Conservation (phyloP, 2,113 vertebrate genomes). For the Mormyrus lacerda region DNA sequence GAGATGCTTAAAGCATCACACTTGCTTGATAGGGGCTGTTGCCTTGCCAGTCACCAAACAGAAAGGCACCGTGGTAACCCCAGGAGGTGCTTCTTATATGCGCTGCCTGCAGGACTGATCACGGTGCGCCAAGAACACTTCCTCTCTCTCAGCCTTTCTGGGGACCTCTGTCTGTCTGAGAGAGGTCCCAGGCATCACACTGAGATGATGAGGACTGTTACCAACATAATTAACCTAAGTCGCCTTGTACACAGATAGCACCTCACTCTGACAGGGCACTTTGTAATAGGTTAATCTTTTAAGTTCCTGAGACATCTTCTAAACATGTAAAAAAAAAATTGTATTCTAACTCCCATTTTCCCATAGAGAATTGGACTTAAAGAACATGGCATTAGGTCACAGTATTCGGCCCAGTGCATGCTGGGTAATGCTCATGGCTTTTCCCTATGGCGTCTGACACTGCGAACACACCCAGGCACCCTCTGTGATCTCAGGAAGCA, state of each 20-base stretch:
- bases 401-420: background rate
- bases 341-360: background rate
- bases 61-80: background rate
- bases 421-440: background rate
- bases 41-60: background rate
- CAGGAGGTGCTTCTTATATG: background rate
- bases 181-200: background rate
- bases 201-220: background rate
- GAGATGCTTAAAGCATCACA: background rate
- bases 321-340: background rate
- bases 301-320: background rate
- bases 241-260: background rate
- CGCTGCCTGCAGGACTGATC: background rate
- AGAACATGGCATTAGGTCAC: background rate
- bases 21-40: background rate
- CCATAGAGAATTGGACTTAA: background rate
- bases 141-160: background rate
- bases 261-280: background rate
- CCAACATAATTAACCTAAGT: background rate
- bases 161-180: background rate
- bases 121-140: background rate
- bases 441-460: background rate
- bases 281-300: background rate
- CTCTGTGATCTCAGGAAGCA: constrained; percentile 7
- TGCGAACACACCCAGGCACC: background rate